These are phyloP conservation scores for Latrodectus elegans DNA, from an alignment of 2,888 invertebrate genomes.

Conservation along the genomic window DNA sequence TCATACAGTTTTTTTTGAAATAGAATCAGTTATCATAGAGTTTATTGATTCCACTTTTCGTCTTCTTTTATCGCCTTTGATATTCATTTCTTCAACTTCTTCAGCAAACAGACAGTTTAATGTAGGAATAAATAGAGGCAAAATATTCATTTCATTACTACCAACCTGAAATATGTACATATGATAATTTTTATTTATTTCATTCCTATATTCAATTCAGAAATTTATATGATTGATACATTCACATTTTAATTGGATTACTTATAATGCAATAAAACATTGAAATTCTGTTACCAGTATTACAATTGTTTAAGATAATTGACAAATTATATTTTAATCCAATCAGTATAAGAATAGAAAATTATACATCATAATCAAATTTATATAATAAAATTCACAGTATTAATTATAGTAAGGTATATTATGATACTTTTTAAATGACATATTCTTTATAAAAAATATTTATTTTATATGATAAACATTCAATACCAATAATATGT, in stretches of 20 bases:
- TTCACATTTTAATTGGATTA: background rate
- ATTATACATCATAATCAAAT: no score
- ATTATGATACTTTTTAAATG: no score
- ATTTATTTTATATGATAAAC: no score
- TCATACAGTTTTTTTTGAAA: background rate
- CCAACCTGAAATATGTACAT: conserved; percentile 76
- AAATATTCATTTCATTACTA: conserved; percentile 80
- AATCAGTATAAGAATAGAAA: background rate
- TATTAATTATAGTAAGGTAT: no score
- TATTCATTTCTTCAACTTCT: conserved; percentile 58
- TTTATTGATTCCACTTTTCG: conserved; percentile 21
- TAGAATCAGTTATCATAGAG: conserved; percentile 13
- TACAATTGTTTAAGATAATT: background rate
- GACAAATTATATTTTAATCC: background rate
- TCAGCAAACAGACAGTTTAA: conserved; percentile 83
- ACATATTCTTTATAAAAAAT: no score
- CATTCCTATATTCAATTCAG: background rate
- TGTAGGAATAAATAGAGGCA: conserved; percentile 86
- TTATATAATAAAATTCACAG: no score
- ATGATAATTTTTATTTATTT: background rate
- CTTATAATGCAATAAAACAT: background rate
- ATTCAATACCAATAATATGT: no score
- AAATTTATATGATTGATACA: background rate
- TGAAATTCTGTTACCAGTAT: background rate
- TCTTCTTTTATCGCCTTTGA: conserved; percentile 26